phyloP scores from a whole-genome alignment of 1,140 invertebrate species.

The Protaetia brevitarsis region DNA sequence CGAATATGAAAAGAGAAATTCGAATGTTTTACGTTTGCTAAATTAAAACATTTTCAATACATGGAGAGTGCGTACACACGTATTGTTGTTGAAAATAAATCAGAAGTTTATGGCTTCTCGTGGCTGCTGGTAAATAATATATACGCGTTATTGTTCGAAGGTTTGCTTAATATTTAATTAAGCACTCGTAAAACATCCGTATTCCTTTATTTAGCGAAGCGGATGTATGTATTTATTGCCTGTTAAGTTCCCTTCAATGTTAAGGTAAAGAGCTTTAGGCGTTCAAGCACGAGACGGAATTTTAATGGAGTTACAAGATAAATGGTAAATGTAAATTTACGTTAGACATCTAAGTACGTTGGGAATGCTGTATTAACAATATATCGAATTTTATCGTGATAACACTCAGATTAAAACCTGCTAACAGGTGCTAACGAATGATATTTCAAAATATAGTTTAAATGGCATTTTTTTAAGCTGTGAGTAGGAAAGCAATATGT shows the following conservation, averaged over 20 bases:
- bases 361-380: slow-evolving; percentile 14
- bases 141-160: not conserved
- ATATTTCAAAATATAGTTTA: too few species aligned
- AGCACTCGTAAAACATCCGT: not conserved
- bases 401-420: not conserved
- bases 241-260: not conserved
- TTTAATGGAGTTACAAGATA: slow-evolving; percentile 3
- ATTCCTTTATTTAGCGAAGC: not conserved
- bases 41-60: too few species aligned
- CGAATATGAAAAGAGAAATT: too few species aligned
- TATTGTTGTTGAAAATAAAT: too few species aligned
- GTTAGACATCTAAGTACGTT: slow-evolving; percentile 15
- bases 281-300: not conserved
- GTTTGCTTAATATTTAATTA: not conserved
- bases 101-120: not conserved
- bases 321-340: slow-evolving; percentile 20
- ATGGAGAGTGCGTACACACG: too few species aligned
- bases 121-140: not conserved
- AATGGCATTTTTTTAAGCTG: too few species aligned
- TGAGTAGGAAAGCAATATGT: too few species aligned
- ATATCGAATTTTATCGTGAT: slow-evolving; percentile 10
- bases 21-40: too few species aligned
- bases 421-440: too few species aligned
- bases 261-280: slow-evolving; percentile 23
- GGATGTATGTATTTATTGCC: not conserved